phyloP scores from a whole-genome alignment of 2,113 vertebrate genomes.

The Pithys albifrons region DNA sequence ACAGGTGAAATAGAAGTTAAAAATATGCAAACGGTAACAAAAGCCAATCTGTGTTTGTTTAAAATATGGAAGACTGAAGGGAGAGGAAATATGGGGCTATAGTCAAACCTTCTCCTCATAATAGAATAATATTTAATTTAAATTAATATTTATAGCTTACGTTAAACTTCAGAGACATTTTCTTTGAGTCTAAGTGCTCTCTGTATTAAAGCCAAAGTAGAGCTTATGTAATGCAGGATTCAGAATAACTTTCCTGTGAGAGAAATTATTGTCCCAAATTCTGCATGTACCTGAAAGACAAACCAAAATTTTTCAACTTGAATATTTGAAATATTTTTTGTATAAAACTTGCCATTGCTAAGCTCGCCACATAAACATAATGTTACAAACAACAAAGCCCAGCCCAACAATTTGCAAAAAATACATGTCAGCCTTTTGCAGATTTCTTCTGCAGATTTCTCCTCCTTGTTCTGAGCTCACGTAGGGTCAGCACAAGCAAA shows the following conservation, averaged over 20 bases:
- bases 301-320: neutral
- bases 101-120: neutral
- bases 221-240: neutral
- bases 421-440: neutral
- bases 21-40: neutral
- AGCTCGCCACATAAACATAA: neutral
- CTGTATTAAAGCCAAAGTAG: neutral
- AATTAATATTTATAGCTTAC: neutral
- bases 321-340: neutral
- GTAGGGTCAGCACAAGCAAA: neutral
- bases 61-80: neutral
- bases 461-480: neutral
- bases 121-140: neutral
- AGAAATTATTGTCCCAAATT: neutral
- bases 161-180: neutral
- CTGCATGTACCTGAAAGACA: neutral
- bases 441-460: neutral
- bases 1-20: neutral
- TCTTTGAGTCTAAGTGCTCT: neutral
- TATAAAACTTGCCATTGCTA: neutral
- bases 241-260: neutral
- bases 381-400: neutral
- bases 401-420: neutral
- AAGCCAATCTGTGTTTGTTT: neutral
- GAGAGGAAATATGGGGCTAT: neutral